phyloP scores from a whole-genome alignment of 2,113 vertebrate species.

The Ariopsis seemanni region DNA sequence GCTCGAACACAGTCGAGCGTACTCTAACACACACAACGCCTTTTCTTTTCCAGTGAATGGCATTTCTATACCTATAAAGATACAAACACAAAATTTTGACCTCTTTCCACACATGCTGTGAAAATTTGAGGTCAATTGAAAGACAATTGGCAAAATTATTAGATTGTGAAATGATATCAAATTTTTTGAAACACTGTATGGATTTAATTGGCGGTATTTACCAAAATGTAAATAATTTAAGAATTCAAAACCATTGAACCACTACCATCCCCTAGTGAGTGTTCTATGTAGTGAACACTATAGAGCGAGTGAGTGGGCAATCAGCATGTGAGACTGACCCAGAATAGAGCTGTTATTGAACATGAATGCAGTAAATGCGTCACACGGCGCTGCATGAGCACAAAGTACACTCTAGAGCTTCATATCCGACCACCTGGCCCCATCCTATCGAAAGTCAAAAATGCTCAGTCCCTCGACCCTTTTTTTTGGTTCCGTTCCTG shows the following conservation, averaged over 20 bases:
- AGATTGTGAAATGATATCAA: no score
- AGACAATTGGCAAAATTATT: no score
- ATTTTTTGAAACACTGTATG: not conserved
- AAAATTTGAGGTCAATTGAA: no score
- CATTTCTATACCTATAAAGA: no score
- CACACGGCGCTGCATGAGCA: not conserved
- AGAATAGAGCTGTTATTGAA: not conserved
- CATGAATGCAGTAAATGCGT: not conserved
- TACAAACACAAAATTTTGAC: no score
- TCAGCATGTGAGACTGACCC: not conserved
- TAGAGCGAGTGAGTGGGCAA: no score
- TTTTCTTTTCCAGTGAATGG: no score
- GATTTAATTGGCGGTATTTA: not conserved
- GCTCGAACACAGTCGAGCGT: no score
- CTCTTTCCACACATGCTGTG: no score
- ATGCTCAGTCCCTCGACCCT: not conserved
- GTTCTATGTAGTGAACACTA: no score
- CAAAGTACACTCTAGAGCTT: not conserved
- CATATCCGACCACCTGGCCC: not conserved
- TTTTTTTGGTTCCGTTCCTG: not conserved
- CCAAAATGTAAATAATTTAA: not conserved
- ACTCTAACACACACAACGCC: no score
- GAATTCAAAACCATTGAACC: not conserved
- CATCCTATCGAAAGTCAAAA: not conserved
- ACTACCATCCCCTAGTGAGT: no score